phyloP scores from a whole-genome alignment of 2,888 invertebrate species.

The Hipparchia sbordonii region DNA sequence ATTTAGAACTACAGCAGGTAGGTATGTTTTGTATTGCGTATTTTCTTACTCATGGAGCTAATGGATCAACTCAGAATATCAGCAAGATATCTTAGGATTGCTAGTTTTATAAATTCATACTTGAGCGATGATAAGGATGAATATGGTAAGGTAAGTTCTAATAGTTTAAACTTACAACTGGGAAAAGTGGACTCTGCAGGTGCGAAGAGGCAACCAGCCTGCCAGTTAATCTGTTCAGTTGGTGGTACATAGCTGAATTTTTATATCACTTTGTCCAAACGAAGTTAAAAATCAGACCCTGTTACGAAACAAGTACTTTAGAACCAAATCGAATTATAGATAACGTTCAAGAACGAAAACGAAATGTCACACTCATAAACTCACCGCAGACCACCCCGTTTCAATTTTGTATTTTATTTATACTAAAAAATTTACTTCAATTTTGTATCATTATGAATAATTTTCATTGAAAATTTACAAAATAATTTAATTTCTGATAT shows the following conservation, averaged over 20 bases:
- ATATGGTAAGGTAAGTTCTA: neutral
- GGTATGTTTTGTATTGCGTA: too few relatives aligned
- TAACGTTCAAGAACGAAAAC: conserved; percentile 55
- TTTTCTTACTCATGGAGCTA: too few relatives aligned
- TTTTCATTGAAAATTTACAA: too few relatives aligned
- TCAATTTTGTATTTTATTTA: too few relatives aligned
- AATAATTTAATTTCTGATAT: too few relatives aligned
- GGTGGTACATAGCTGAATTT: conserved; percentile 67
- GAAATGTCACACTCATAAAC: neutral
- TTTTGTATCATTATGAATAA: too few relatives aligned
- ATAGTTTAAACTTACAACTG: conserved; percentile 64
- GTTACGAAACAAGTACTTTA: conserved; percentile 75
- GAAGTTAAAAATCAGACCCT: conserved; percentile 54
- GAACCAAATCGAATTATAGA: conserved; percentile 27
- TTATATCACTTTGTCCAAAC: conserved; percentile 9
- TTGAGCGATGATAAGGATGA: neutral
- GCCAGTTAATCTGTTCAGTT: conserved; percentile 71
- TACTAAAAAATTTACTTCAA: too few relatives aligned
- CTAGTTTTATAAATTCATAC: too few relatives aligned
- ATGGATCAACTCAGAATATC: too few relatives aligned
- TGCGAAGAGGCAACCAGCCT: conserved; percentile 68
- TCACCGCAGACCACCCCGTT: too few relatives aligned
- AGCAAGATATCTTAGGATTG: too few relatives aligned
- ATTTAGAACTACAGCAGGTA: too few relatives aligned
- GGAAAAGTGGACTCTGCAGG: conserved; percentile 73